Conservation (phyloP, 2,797 vertebrate genomes). For the Setipinna tenuifilis region DNA sequence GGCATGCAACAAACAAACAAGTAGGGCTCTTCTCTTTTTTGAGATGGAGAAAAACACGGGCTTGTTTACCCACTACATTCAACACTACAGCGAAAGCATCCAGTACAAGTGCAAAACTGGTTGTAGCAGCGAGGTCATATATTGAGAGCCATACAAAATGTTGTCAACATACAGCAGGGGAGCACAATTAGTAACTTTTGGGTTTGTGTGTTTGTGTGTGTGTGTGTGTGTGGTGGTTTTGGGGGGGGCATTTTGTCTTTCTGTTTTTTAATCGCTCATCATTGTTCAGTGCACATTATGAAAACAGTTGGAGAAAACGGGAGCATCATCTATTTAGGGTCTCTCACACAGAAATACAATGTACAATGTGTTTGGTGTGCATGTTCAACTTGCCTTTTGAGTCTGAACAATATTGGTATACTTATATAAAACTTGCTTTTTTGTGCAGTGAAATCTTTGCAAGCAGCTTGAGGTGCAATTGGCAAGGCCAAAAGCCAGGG, state of each 20-base stretch:
- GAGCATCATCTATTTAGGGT: background rate
- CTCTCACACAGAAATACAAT: background rate
- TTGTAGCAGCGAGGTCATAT: slow-evolving; percentile 27
- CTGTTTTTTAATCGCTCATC: background rate
- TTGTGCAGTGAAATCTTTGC: background rate
- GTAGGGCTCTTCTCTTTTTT: slow-evolving; percentile 33
- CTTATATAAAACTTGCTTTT: background rate
- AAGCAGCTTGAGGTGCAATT: background rate
- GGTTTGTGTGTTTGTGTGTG: background rate
- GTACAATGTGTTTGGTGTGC: background rate
- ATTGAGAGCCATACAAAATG: slow-evolving; percentile 35
- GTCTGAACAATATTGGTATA: background rate
- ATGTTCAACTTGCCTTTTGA: background rate
- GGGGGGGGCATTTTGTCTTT: background rate
- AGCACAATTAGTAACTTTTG: background rate
- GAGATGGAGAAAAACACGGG: slow-evolving; percentile 23
- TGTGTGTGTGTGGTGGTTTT: too few relatives aligned
- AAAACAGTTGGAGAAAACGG: background rate
- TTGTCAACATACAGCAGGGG: slow-evolving; percentile 10
- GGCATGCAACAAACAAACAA: slow-evolving; percentile 42
- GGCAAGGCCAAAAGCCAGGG: background rate
- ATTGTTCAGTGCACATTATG: slow-evolving; percentile 11
- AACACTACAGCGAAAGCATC: slow-evolving; percentile 46
- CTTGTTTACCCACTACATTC: slow-evolving; percentile 43
- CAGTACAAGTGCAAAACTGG: slow-evolving; percentile 38